phyloP scores from a whole-genome alignment of 2,888 invertebrate species.

The Mallateleia sp. region DNA sequence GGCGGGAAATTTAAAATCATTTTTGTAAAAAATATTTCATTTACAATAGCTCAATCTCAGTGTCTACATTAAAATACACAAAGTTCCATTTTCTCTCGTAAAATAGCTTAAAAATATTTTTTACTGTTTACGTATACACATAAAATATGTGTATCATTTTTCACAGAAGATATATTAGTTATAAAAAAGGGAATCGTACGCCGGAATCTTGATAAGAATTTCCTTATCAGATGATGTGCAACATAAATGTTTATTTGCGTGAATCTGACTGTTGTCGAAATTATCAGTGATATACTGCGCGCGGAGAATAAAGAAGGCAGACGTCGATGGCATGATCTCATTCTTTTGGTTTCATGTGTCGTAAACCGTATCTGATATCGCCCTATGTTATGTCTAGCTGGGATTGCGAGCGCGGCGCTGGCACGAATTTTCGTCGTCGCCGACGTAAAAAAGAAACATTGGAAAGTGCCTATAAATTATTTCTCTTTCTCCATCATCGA shows the following conservation, averaged over 20 bases:
- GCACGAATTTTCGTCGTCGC: constrained; percentile 76
- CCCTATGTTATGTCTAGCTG: constrained; percentile 72
- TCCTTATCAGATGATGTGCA: constrained; percentile 55
- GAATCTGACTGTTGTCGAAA: constrained; percentile 71
- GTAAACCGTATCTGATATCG: constrained; percentile 78
- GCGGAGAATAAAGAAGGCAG: constrained; percentile 71
- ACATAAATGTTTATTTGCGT: constrained; percentile 69
- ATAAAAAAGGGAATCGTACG: constrained; percentile 17
- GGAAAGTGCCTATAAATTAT: constrained; percentile 77
- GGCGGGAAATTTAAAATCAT: background rate
- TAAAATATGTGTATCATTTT: constrained; percentile 9
- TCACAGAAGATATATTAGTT: constrained; percentile 30
- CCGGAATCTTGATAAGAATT: constrained; percentile 36
- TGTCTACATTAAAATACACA: background rate
- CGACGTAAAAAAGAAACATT: constrained; percentile 69
- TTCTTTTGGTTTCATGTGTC: constrained; percentile 80
- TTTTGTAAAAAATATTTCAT: background rate
- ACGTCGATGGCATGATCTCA: constrained; percentile 78
- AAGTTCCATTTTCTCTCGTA: background rate
- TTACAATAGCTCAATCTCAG: background rate
- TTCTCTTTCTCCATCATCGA: constrained; percentile 73
- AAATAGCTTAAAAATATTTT: background rate
- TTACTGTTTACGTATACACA: background rate
- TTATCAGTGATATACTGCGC: constrained; percentile 72
- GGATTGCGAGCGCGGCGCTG: constrained; percentile 65